Evolutionary conservation across 2,888 invertebrate genomes (phyloP).

Genomic region (Molorchus minor): DNA sequence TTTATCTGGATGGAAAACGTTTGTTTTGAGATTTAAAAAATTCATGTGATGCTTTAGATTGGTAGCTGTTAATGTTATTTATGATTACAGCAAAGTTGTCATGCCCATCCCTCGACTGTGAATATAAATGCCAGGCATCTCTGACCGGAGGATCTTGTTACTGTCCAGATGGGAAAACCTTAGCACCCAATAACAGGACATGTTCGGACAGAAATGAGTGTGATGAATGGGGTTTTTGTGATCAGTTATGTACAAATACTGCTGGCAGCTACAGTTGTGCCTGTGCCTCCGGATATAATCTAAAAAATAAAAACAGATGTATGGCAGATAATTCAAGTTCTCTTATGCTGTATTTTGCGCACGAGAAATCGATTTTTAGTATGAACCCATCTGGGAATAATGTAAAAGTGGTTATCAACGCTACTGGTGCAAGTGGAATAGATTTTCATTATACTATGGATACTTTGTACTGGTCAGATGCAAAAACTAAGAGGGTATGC

Average conservation of each 20-base stretch:
- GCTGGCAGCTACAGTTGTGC: conserved; percentile 85
- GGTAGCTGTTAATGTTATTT: neutral
- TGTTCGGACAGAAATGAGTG: conserved; percentile 95
- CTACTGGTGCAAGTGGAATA: conserved; percentile 85
- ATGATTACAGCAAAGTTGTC: conserved; percentile 74
- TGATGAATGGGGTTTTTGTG: conserved; percentile 91
- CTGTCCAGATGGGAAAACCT: conserved; percentile 84
- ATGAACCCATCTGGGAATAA: conserved; percentile 75
- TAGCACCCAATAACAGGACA: conserved; percentile 84
- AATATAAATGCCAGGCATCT: conserved; percentile 91
- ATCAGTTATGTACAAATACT: conserved; percentile 91
- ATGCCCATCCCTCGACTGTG: conserved; percentile 87
- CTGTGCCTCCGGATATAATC: conserved; percentile 72
- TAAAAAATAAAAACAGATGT: conserved; percentile 67
- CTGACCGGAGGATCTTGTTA: conserved; percentile 89
- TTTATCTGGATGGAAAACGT: too few relatives aligned
- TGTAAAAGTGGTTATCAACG: conserved; percentile 75
- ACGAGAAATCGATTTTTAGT: conserved; percentile 75
- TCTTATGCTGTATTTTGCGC: conserved; percentile 74
- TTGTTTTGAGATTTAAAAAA: too few relatives aligned
- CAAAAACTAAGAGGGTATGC: conserved; percentile 82
- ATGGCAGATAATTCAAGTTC: conserved; percentile 68
- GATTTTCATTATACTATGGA: conserved; percentile 84
- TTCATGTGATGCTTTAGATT: neutral
- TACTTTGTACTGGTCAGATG: conserved; percentile 88